phyloP scores from a whole-genome alignment of 2,113 vertebrate genomes.

The Grus americana region DNA sequence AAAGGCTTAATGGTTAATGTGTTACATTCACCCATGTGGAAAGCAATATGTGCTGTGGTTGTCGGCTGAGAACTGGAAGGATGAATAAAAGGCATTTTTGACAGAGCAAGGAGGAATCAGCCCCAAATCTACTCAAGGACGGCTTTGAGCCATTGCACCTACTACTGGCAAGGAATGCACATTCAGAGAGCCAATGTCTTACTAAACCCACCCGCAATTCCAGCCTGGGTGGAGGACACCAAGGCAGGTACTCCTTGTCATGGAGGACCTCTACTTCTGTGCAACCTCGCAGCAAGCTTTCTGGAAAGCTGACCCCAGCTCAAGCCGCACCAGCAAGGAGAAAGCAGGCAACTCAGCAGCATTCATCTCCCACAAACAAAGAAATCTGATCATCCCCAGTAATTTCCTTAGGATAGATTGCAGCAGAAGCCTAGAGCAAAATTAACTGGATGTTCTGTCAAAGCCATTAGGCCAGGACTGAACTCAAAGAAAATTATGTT shows the following conservation, averaged over 20 bases:
- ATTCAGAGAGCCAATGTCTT: neutral
- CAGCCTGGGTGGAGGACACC: neutral
- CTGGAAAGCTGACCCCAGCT: neutral
- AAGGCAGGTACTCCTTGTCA: neutral
- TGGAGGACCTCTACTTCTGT: neutral
- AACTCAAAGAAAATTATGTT: constrained; percentile 61
- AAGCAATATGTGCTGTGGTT: neutral
- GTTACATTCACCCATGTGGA: neutral
- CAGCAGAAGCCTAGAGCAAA: constrained; percentile 34
- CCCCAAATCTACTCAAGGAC: neutral
- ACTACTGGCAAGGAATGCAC: neutral
- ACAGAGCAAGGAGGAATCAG: neutral
- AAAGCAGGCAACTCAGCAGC: neutral
- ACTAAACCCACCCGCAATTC: neutral
- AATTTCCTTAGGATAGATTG: constrained; percentile 58
- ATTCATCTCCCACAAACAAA: constrained; percentile 15
- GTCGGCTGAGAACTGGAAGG: neutral
- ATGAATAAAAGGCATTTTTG: neutral
- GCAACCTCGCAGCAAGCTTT: neutral
- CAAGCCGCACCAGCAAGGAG: neutral
- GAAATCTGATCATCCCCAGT: constrained; percentile 41
- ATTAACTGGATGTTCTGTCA: constrained; percentile 60
- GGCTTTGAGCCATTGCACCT: neutral
- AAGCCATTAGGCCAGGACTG: constrained; percentile 34
- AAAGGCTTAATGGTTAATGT: neutral